Evolutionary conservation across 1,140 invertebrate genomes (phyloP).

Genomic region (Pantala flavescens): DNA sequence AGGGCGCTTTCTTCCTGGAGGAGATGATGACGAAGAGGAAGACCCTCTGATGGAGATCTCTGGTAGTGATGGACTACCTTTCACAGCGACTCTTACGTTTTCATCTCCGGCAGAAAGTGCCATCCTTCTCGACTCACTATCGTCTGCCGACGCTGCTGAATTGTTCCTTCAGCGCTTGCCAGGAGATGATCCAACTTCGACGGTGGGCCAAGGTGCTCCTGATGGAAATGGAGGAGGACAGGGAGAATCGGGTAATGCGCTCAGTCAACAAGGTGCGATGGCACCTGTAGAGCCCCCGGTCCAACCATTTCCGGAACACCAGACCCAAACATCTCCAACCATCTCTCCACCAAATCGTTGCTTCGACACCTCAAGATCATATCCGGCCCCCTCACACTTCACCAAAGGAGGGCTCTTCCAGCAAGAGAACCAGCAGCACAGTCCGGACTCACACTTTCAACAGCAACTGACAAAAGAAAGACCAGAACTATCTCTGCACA

Average conservation of each 20-base stretch:
- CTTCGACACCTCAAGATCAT: conserved; percentile 35
- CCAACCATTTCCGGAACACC: conserved; percentile 57
- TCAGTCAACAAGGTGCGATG: conserved; percentile 33
- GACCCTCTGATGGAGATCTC: background rate
- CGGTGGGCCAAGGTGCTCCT: conserved; percentile 51
- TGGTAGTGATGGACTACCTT: conserved; percentile 57
- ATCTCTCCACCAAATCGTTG: conserved; percentile 32
- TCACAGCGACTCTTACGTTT: conserved; percentile 68
- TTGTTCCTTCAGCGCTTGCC: conserved; percentile 57
- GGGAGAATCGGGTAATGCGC: conserved; percentile 13
- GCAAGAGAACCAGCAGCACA: conserved; percentile 15
- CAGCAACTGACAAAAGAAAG: conserved; percentile 35
- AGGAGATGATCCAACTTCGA: conserved; percentile 35
- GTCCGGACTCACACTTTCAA: conserved; percentile 18
- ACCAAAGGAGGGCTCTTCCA: conserved; percentile 22
- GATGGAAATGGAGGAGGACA: conserved; percentile 27
- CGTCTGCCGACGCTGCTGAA: conserved; percentile 53
- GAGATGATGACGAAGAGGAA: background rate
- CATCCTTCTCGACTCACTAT: conserved; percentile 54
- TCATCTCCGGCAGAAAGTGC: conserved; percentile 60
- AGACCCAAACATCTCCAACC: conserved; percentile 31
- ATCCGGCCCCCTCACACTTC: conserved; percentile 24
- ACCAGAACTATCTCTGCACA: conserved; percentile 35
- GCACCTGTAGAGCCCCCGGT: conserved; percentile 53
- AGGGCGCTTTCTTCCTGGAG: background rate